Conservation (phyloP, 2,113 vertebrate genomes). For the Asarcornis scutulata region DNA sequence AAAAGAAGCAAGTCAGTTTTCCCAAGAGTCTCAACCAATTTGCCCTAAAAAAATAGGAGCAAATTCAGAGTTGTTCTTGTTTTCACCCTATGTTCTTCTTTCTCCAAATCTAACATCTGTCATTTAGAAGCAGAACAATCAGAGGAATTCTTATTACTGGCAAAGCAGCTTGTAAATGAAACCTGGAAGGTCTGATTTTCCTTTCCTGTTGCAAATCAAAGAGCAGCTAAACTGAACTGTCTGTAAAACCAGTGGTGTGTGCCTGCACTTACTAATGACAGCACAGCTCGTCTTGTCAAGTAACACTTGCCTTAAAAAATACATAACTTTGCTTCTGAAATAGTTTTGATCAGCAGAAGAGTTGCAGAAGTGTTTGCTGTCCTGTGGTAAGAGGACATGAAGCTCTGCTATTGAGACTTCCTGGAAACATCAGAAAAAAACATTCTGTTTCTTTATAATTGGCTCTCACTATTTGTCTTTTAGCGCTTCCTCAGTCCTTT, state of each 20-base stretch:
- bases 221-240: background rate
- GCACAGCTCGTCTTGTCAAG: background rate
- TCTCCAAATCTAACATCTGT: background rate
- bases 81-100: background rate
- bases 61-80: background rate
- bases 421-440: background rate
- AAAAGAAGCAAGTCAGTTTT: background rate
- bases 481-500: background rate
- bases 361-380: background rate
- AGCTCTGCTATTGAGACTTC: background rate
- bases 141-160: background rate
- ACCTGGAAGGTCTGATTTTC: slow-evolving; percentile 23
- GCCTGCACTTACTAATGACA: background rate
- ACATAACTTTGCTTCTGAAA: background rate
- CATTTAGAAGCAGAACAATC: slow-evolving; percentile 1
- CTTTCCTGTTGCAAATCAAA: slow-evolving; percentile 26
- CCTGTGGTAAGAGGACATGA: background rate
- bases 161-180: background rate
- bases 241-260: background rate
- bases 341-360: slow-evolving; percentile 28
- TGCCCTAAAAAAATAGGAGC: background rate
- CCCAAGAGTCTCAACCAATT: background rate
- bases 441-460: slow-evolving; percentile 12
- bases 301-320: background rate
- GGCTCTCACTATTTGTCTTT: background rate